Conservation (phyloP, 2,888 invertebrate genomes). For the Bugula neritina region DNA sequence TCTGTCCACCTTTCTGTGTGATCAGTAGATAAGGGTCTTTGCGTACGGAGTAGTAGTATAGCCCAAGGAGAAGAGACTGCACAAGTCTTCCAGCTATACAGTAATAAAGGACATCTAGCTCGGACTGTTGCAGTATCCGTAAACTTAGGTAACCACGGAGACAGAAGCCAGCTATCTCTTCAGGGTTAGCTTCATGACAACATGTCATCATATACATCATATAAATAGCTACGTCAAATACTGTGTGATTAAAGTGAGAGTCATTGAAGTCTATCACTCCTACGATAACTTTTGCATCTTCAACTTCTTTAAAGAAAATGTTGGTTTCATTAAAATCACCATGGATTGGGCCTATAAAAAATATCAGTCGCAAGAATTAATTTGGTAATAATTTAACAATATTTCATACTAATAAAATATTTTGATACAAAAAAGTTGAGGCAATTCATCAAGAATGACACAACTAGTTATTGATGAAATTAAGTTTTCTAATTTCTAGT, state of each 20-base stretch:
- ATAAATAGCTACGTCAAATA: constrained; percentile 15
- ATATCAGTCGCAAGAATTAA: background rate
- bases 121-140: background rate
- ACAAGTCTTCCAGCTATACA: background rate
- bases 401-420: too few species aligned
- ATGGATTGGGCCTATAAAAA: background rate
- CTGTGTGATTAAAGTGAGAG: too few species aligned
- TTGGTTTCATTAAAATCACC: constrained; percentile 6
- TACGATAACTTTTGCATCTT: background rate
- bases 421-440: too few species aligned
- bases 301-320: background rate
- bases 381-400: too few species aligned
- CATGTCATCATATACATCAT: constrained; percentile 20
- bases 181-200: background rate
- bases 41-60: constrained; percentile 3
- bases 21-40: constrained; percentile 3
- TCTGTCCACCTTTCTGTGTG: background rate
- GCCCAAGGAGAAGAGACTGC: background rate
- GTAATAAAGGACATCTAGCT: background rate
- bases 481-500: too few species aligned
- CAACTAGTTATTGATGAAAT: too few species aligned
- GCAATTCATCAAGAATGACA: too few species aligned
- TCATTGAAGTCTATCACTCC: constrained; percentile 13
- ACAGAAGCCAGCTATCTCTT: background rate
- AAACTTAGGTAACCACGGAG: background rate